Percentiles rank a stretch among this genome's conserved stretches.
These are phyloP conservation scores for Eumeta japonica DNA, from an alignment of 1,140 invertebrate species.

Conservation along the genomic window DNA sequence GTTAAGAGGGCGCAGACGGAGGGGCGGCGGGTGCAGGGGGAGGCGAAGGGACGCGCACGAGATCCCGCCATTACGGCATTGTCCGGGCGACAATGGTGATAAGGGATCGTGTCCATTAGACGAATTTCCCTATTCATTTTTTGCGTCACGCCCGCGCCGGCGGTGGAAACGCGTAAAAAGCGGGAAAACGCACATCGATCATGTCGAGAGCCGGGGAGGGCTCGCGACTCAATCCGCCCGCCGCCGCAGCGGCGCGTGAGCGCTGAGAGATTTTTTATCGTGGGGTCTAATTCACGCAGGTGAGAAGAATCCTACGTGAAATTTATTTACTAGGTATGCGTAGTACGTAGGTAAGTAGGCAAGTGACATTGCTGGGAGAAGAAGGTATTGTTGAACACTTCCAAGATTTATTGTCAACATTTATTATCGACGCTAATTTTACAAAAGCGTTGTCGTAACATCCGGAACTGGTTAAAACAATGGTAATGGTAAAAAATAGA, in stretches of 20 bases:
- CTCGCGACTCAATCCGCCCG: conserved; percentile 34
- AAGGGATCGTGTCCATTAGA: conserved; percentile 50
- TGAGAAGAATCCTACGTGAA: no score
- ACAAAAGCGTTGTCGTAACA: no score
- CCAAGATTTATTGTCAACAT: no score
- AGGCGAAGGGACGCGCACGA: no score
- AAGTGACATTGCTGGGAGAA: no score
- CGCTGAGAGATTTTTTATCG: conserved; percentile 7
- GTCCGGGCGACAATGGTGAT: conserved; percentile 48
- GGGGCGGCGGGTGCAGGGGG: no score
- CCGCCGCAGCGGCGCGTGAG: conserved; percentile 15
- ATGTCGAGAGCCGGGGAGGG: conserved; percentile 20
- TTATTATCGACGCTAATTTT: no score
- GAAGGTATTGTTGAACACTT: no score
- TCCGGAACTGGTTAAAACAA: no score
- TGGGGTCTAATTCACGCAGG: conserved; percentile 1
- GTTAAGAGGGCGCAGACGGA: no score
- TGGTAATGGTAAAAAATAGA: no score
- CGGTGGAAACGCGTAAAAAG: conserved; percentile 35
- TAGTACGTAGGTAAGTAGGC: neutral
- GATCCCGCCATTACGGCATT: conserved; percentile 54
- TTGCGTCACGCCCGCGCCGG: conserved; percentile 51
- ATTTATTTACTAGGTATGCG: neutral
- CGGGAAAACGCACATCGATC: conserved; percentile 45
- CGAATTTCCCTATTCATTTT: conserved; percentile 56